Evolutionary conservation across 1,140 invertebrate genomes (phyloP).

Genomic region (Copidosoma floridanum): DNA sequence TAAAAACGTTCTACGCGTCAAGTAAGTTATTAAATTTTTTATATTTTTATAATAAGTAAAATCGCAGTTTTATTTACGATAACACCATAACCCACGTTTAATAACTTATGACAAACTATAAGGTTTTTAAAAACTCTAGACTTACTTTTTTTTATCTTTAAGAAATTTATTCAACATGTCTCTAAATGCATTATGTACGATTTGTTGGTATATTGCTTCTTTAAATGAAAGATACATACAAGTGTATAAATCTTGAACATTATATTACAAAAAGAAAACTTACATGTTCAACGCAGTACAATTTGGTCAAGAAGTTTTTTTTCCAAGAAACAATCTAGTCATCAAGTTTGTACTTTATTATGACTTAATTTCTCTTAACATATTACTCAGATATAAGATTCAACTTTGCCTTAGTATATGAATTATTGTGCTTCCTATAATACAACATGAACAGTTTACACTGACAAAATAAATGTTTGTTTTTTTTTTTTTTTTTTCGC

Average conservation of each 20-base stretch:
- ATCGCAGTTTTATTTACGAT: no score
- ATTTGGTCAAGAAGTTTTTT: slow-evolving; percentile 3
- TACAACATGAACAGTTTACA: slow-evolving; percentile 5
- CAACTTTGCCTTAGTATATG: not conserved
- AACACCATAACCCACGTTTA: no score
- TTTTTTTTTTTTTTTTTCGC: no score
- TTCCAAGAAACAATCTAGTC: slow-evolving; percentile 1
- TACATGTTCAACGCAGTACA: slow-evolving; percentile 4
- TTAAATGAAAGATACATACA: slow-evolving; percentile 10
- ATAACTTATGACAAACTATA: no score
- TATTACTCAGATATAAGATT: slow-evolving; percentile 12
- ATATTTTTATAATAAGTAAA: no score
- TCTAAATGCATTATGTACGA: slow-evolving; percentile 14
- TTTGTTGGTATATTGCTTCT: slow-evolving; percentile 12
- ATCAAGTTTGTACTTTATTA: slow-evolving; percentile 19
- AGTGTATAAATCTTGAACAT: slow-evolving; percentile 22
- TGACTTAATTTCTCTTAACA: slow-evolving; percentile 12
- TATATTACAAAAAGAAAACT: slow-evolving; percentile 23
- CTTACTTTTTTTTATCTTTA: slow-evolving; percentile 4
- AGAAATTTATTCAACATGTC: slow-evolving; percentile 16
- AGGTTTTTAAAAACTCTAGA: no score
- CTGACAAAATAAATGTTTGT: not conserved
- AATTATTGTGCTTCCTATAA: not conserved
- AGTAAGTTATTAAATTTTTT: no score
- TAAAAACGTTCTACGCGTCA: no score